These are phyloP conservation scores for Danionella dracula DNA, from an alignment of 2,797 vertebrate genomes.

Conservation along the genomic window DNA sequence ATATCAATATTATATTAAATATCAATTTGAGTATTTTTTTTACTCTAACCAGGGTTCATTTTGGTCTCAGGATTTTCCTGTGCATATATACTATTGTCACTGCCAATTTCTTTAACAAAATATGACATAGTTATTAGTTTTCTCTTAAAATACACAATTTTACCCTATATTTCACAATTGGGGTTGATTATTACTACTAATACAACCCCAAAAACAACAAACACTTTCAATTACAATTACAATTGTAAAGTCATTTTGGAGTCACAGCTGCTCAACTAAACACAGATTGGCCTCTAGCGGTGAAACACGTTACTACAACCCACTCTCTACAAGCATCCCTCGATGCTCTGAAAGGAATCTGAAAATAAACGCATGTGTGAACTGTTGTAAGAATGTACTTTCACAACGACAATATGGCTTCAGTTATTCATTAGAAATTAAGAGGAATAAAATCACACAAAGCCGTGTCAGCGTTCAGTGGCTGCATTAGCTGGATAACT, in stretches of 20 bases:
- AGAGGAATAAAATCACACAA: not conserved
- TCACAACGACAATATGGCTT: not conserved
- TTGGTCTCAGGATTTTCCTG: no score
- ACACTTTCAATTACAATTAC: not conserved
- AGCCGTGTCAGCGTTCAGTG: not conserved
- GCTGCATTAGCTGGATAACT: not conserved
- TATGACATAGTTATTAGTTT: no score
- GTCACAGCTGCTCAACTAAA: not conserved
- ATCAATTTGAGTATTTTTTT: no score
- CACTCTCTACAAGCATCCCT: conserved; percentile 17
- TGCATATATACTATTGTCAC: no score
- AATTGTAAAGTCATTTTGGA: not conserved
- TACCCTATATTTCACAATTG: no score
- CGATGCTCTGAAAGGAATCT: not conserved
- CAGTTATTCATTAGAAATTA: not conserved
- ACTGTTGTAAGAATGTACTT: no score
- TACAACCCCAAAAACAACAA: not conserved
- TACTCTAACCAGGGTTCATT: no score
- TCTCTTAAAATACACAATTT: no score
- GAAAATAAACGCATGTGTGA: not conserved
- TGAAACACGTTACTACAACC: conserved; percentile 45
- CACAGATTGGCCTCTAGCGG: conserved; percentile 62
- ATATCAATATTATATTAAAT: no score
- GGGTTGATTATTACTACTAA: no score
- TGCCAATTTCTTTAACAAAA: no score